Percentiles rank a stretch among this genome's conserved stretches.
Conservation (phyloP, 2,113 vertebrate species). For the Ovis canadensis region DNA sequence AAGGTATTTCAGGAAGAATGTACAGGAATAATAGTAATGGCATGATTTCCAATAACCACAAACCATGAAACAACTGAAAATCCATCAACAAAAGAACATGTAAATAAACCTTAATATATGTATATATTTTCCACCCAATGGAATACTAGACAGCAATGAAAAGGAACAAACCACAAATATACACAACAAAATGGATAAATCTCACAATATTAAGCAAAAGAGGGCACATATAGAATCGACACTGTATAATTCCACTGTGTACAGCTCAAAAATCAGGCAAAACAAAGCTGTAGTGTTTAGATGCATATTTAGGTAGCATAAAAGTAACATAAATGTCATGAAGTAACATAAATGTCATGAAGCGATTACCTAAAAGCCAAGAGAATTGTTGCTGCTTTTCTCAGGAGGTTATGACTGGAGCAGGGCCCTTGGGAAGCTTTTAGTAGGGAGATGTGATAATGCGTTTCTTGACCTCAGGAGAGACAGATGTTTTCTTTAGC, state of each 20-base stretch:
- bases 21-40: not conserved
- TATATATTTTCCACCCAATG: not conserved
- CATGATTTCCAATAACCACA: not conserved
- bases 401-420: not conserved
- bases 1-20: not conserved
- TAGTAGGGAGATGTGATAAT: not conserved
- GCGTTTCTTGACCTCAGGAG: not conserved
- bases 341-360: not conserved
- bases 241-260: too few species aligned
- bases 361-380: not conserved
- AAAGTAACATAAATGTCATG: not conserved
- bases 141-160: not conserved
- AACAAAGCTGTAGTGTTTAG: not conserved
- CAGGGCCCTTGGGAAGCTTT: not conserved
- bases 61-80: not conserved
- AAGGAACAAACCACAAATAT: not conserved
- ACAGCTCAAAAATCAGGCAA: not conserved
- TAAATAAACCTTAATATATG: not conserved
- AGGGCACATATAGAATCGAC: not conserved
- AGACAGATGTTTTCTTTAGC: not conserved
- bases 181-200: not conserved
- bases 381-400: not conserved
- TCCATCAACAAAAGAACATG: not conserved
- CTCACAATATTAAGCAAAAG: not conserved
- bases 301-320: not conserved